Evolutionary conservation across 1,140 invertebrate genomes (phyloP), one percentile per base, ranked within the genome.

Genomic region (Brachionus rubens): DNA sequence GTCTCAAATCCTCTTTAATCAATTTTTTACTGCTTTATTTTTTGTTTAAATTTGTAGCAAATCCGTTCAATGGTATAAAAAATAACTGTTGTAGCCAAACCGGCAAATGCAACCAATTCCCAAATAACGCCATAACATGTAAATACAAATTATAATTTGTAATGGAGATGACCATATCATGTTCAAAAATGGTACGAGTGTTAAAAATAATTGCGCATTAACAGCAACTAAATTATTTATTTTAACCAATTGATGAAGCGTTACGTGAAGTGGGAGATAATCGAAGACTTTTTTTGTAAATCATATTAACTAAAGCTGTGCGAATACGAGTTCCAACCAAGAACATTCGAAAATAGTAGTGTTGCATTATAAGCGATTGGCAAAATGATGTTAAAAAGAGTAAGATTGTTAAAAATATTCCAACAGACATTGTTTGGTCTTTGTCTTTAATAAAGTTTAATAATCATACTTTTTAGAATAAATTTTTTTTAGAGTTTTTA

Each of bases 101-200:
- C 85, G 19, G 83, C 85, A 21, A 87, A 67, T 10, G 83, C 80
- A n/a, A 12, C 82, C 80, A 5, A 81, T 78, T 5, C 83, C 87
- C 43, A 89, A 83, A 76, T 90, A 90, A 33, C 89, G 87, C 92
- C 93, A 97, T 5, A 98, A 84, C 85, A 97, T 94, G 80, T 91
- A 95, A 9, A 96, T 82, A 0, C 92, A 90, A 12, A 97, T 81
- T 6, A 85, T 86, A 79, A 98, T 96, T 87, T 96, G 93, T 5
- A 97, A 84, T 0, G 94, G 95, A 1, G 92, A 93, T 0, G 94
- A 96, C 95, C 95, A 98, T 78, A 98, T 89, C 90, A 94, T 94
- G 83, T 96, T 96, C 72, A 98, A 86, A 81, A 95, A 96, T 0
- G 84, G 85, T 77, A 83, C 86, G 41, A 87, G 79, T 76, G 87